Percentiles rank a stretch among this genome's conserved stretches.
These are phyloP conservation scores for Corvus hawaiiensis DNA, from an alignment of 2,113 vertebrate species.

Conservation along the genomic window DNA sequence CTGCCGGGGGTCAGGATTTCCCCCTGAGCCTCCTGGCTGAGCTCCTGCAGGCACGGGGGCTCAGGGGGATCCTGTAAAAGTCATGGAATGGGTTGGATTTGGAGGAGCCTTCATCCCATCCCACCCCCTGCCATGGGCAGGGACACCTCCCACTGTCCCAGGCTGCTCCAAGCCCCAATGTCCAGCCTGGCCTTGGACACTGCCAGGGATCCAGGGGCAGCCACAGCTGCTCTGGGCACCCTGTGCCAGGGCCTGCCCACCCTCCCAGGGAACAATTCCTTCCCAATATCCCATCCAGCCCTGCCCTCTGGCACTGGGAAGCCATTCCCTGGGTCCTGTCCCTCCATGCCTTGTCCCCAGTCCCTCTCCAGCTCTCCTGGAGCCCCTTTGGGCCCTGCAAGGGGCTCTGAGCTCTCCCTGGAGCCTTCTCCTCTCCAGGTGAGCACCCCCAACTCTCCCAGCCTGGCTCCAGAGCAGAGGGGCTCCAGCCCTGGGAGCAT, in stretches of 20 bases:
- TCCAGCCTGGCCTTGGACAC: not conserved
- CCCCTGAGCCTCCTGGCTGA: not conserved
- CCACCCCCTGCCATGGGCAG: not conserved
- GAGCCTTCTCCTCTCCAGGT: not conserved
- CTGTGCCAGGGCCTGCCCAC: not conserved
- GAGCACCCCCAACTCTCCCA: not conserved
- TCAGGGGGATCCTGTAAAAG: rapidly evolving
- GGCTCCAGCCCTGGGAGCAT: not conserved
- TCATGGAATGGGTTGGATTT: not conserved
- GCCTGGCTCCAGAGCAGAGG: not conserved
- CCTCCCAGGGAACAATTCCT: not conserved
- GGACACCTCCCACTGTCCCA: not conserved
- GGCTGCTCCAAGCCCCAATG: not conserved
- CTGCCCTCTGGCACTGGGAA: not conserved
- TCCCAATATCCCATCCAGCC: not conserved
- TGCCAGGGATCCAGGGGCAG: not conserved
- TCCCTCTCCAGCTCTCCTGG: not conserved
- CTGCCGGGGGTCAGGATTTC: not conserved
- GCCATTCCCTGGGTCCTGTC: not conserved
- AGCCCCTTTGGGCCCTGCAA: not conserved
- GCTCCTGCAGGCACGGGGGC: not conserved
- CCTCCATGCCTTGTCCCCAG: not conserved
- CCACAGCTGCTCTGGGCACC: not conserved
- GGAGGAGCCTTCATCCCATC: not conserved
- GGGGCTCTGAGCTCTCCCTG: not conserved